Conservation (phyloP, 2,797 vertebrate genomes). For the Sarcophilus harrisii region DNA sequence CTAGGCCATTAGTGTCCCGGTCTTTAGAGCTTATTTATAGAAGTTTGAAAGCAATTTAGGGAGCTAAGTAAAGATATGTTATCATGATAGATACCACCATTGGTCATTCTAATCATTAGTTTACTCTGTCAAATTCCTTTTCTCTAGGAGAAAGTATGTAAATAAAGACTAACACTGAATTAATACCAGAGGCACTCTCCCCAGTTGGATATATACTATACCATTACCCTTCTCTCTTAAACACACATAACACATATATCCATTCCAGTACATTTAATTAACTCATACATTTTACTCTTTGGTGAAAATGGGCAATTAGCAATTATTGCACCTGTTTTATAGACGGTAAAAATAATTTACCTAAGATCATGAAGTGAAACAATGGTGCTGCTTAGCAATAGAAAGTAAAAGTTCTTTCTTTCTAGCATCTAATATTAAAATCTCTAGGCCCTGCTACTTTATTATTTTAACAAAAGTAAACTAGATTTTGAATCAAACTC, state of each 20-base stretch:
- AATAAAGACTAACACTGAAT: neutral
- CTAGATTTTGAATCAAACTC: conserved; percentile 50
- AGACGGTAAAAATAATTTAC: conserved; percentile 24
- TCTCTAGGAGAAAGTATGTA: neutral
- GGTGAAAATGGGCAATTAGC: neutral
- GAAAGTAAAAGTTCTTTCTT: conserved; percentile 43
- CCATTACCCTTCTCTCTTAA: neutral
- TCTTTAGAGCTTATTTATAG: neutral
- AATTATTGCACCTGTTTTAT: neutral
- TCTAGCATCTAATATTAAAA: conserved; percentile 38
- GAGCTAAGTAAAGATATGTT: neutral
- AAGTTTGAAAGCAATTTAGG: neutral
- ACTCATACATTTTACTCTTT: neutral
- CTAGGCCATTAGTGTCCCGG: neutral
- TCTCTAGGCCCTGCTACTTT: neutral
- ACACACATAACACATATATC: neutral
- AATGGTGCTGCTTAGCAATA: conserved; percentile 7
- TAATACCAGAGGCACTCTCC: neutral
- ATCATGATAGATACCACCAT: neutral
- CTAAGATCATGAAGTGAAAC: neutral
- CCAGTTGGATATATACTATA: neutral
- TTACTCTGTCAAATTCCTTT: neutral
- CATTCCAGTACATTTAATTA: neutral
- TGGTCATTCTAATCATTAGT: neutral
- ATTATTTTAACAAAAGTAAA: conserved; percentile 62